phyloP scores from a whole-genome alignment of 2,113 vertebrate genomes.

The Paradoxurus hermaphroditus region DNA sequence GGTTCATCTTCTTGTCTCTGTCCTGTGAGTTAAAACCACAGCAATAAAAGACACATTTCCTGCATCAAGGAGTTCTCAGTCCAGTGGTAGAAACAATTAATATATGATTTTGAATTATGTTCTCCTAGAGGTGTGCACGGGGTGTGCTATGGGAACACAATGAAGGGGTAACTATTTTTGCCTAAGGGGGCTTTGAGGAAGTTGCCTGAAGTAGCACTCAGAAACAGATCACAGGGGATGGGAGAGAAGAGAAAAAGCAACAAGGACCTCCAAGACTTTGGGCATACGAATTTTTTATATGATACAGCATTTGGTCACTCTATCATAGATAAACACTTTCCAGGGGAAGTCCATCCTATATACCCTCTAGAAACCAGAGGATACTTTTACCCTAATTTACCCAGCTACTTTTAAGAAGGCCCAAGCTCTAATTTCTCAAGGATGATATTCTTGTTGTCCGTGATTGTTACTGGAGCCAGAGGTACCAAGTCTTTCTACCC shows the following conservation, averaged over 20 bases:
- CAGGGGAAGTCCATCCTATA: background rate
- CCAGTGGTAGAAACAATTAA: background rate
- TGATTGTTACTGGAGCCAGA: background rate
- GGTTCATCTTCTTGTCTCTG: background rate
- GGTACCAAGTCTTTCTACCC: background rate
- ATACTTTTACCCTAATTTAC: background rate
- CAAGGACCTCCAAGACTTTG: background rate
- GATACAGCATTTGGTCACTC: background rate
- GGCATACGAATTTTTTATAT: background rate
- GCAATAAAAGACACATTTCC: background rate
- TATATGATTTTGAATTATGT: background rate
- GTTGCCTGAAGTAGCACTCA: background rate
- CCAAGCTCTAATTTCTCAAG: background rate
- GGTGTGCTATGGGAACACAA: background rate
- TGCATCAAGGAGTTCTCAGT: background rate
- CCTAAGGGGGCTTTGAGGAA: background rate
- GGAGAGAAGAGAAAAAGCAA: background rate
- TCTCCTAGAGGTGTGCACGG: background rate
- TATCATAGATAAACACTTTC: background rate
- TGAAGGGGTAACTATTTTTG: background rate
- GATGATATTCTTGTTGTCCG: background rate
- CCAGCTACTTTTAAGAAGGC: background rate
- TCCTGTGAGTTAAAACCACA: background rate
- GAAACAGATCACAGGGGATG: background rate
- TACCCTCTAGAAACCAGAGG: background rate